Base-by-base conservation (phyloP, 2,888 invertebrate genomes). In the Lagria hirta region DNA sequence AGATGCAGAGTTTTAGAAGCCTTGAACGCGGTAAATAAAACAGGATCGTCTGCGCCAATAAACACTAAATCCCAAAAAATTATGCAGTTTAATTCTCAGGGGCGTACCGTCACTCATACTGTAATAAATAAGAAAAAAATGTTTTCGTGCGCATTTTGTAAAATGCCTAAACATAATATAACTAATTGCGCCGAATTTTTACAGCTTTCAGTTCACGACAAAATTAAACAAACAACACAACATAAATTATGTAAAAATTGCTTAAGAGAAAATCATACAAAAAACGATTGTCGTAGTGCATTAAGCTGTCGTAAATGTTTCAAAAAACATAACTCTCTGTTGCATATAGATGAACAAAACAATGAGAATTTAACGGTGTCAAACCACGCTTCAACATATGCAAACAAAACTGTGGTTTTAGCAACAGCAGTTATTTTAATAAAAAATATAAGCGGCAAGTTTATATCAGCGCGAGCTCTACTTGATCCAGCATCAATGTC, bases 231-330 rank as follows among this genome's bases (percentile, higher is more conserved):
- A 24, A 14, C 37, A n/a, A 44, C 40, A 35, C 24, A 32, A 30
- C 15, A 14, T 10, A 15, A 30, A 6, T 36, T 48, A 29, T 48
- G 48, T 21, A 7, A 40, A 16, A 48, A 48, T n/a, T 45, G 34
- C 22, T 18, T 40, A 5, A 7, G 26, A 7, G 8, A 24, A 6
- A 24, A 24, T 24, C 26, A 24, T n/a, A n/a, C n/a, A n/a, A n/a
- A n/a, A n/a, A n/a, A n/a, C n/a, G n/a, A n/a, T n/a, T n/a, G n/a
- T n/a, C 26, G 8, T 5, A 6, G 6, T 8, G 11, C 4, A 6
- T 8, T 8, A 7, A 24, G 11, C 4, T 24, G 26, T 8, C 4
- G 11, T 5, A 4, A 7, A 5, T 24, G 26, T 24, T 5, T 5
- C 5, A 4, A 24, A 8, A 8, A 4, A 24, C 26, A 24, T 10